Percentiles rank a stretch among this genome's conserved stretches.
phyloP scores from a whole-genome alignment of 2,888 invertebrate species.

The Sericinus montela region DNA sequence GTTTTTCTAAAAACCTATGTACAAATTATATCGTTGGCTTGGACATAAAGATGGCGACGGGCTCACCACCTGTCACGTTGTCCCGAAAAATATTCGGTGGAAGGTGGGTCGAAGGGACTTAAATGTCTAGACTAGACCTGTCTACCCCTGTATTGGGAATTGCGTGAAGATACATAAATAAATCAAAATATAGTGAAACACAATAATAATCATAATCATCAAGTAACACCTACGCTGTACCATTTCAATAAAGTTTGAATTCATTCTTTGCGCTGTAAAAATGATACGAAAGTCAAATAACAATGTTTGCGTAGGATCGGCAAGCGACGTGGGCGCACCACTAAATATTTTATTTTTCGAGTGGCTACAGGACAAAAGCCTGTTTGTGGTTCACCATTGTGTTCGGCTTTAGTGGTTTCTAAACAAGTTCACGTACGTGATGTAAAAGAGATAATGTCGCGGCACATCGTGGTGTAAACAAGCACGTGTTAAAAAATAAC shows the following conservation, averaged over 20 bases:
- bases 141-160: no score
- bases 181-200: no score
- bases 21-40: no score
- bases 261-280: slow-evolving; percentile 14
- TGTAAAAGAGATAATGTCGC: slow-evolving; percentile 25
- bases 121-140: no score
- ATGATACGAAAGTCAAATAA: slow-evolving; percentile 27
- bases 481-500: slow-evolving; percentile 15
- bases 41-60: no score
- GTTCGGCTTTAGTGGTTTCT: slow-evolving; percentile 49
- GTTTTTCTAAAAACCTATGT: no score
- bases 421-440: slow-evolving; percentile 46
- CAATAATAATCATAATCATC: not conserved
- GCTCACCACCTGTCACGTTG: no score
- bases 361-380: slow-evolving; percentile 44
- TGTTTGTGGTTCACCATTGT: slow-evolving; percentile 57
- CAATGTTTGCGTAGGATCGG: slow-evolving; percentile 37
- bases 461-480: slow-evolving; percentile 15
- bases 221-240: slow-evolving; percentile 10
- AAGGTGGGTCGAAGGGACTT: no score
- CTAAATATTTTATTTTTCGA: slow-evolving; percentile 59
- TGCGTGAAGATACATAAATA: no score
- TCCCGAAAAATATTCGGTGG: no score
- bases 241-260: slow-evolving; percentile 7
- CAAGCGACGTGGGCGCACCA: slow-evolving; percentile 37